A percentile compares a stretch with the other conserved stretches of the same genome.
Conservation (phyloP, 2,113 vertebrate species). For the Ascaphus truei region DNA sequence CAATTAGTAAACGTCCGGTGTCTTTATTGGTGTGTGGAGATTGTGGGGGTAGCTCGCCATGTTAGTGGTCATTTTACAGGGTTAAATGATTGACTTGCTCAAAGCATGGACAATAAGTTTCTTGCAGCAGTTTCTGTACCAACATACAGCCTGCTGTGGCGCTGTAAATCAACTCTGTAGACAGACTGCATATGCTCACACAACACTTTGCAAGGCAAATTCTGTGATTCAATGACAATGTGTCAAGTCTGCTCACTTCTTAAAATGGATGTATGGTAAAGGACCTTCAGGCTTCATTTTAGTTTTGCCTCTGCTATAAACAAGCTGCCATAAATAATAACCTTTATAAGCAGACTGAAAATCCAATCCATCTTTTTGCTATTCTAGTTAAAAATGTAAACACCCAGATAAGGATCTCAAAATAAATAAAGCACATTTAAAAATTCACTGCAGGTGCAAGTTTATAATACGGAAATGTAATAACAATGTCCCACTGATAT, state of each 20-base stretch:
- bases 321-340: constrained; percentile 21
- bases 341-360: constrained; percentile 1
- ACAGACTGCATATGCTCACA: constrained; percentile 6
- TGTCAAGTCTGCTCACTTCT: constrained; percentile 23
- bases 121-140: constrained; percentile 16
- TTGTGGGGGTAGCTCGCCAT: too few species aligned
- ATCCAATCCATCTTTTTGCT: background rate
- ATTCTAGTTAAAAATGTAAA: background rate
- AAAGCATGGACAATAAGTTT: background rate
- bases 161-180: background rate
- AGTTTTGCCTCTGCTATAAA: constrained; percentile 25
- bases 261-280: constrained; percentile 23
- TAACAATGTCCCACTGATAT: too few species aligned
- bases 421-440: constrained; percentile 13
- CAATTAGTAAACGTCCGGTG: too few species aligned
- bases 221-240: constrained; percentile 21
- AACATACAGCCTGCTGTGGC: background rate
- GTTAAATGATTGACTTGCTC: constrained; percentile 11
- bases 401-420: constrained; percentile 37
- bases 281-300: background rate
- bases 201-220: constrained; percentile 1
- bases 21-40: too few species aligned
- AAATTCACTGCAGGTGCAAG: background rate
- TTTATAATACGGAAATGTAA: background rate
- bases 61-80: constrained; percentile 19